Base-by-base conservation (phyloP, 2,797 vertebrate species). In the Tenualosa thibaudeaui region DNA sequence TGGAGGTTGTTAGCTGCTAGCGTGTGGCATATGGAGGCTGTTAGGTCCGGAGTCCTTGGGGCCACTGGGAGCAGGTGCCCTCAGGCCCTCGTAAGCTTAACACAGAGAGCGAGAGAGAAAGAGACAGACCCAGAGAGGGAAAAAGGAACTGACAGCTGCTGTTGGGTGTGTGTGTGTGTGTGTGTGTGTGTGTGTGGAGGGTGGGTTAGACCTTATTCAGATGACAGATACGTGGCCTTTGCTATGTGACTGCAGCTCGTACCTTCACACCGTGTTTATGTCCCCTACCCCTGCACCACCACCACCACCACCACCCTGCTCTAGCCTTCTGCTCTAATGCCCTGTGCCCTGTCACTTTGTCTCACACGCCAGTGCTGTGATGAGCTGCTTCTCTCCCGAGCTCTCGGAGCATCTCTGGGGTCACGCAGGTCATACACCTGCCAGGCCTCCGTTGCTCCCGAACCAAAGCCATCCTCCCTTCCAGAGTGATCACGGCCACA, bases 11-110 rank as follows among this genome's bases (percentile, higher is more conserved):
- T 75, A 75, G 62, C 26, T 37, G 81, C 54, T 51, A n/a, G 51
- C 53, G 84, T 60, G 43, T 50, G 81, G 84, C 86, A 85, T 85
- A 85, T 86, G 86, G 81, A 83, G 87, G 82, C 86, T 54, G 86
- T 85, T 85, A 86, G 84, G 15, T 78, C 17, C 19, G 6, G 71
- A 43, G 19, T 78, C 71, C 71, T 46, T 5, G 2, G 71, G 71
- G 71, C 71, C 40, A 9, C 5, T 78, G 71, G 40, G 37, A 43
- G 37, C 13, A 46, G 40, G 40, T 78, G 71, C 71, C 71, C 71
- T 46, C 40, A 22, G 71, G 71, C 71, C 17, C 37, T 43, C 40
- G 71, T 46, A 22, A 78, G 37, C 40, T 26, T 17, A 19, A 13
- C 26, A 71, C 26, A 71, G 65, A 71, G 60, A 65, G 60, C 22